Evolutionary conservation across 1,140 invertebrate species (phyloP), one percentile per base, ranked within the genome.

Genomic region (Drosophila sechellia): DNA sequence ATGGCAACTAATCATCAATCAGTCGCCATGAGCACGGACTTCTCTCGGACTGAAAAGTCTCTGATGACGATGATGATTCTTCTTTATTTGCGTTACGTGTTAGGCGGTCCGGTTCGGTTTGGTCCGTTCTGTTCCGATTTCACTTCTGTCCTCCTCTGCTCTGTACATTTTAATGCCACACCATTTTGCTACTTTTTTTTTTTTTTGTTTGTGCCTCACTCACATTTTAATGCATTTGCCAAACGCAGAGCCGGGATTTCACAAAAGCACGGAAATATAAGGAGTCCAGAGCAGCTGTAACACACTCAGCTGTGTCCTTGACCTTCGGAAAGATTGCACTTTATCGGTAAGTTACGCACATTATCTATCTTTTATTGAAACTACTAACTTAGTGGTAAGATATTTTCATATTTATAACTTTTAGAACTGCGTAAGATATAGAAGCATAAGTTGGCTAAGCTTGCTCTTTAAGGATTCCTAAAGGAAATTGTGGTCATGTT

Each of bases 1-100:
- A 77, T 86, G 66, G 58, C 64, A 87, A 81, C 81, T 85, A 85
- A 85, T 85, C 69, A 87, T 83, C 80, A 85, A 86, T 85, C 78
- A 85, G 78, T 63, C 63, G 72, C 65, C 73, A 64, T 66, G 55
- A 75, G 61, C 59, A 76, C 73, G 61, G 27, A 65, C 60, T 50
- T 64, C 25, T 52, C 25, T 35, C 27, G 45, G 49, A 27, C 54
- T 56, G 50, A 10, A 22, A 56, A 50, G 31, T 57, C 17, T 15
- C n/a, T n/a, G 13, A 42, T 6, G 13, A 17, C 49, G 35, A 37
- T 59, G 59, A 60, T 39, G 54, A 63, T 52, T 66, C 42, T 22
- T 27, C 58, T 52, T 56, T 76, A 79, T 83, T 84, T 84, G 77
- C 79, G 79, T 83, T 83, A 83, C 63, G 63, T 81, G 74, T 64